Evolutionary conservation across 2,113 vertebrate genomes (phyloP), one percentile per base, ranked within the genome.

Genomic region (Labeo catla): DNA sequence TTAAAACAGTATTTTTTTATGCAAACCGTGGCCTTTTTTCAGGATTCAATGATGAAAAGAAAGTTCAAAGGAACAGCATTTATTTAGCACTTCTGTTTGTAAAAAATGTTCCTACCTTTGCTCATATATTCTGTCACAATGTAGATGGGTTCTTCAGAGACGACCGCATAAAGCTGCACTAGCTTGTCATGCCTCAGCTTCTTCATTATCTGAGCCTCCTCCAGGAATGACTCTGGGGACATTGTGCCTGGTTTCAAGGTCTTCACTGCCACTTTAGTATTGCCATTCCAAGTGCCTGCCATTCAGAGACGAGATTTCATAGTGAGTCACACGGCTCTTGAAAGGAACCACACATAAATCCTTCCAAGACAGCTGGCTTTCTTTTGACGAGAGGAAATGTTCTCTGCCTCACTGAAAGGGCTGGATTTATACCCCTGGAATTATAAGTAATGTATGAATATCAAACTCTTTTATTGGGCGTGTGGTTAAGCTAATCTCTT

Each of bases 141-240:
- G 86, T 99, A 99, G 92, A 99, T 99, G 66, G 98, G 98, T 47
- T 99, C 98, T 86, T 99, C 98, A 0, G 98, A 99, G 78, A 99
- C 98, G 84, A 99, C 98, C 0, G 98, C 98, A 2, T 99, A 99
- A 1, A 99, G 96, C 90, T 99, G 98, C 83, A 99, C 98, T 93
- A 99, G 82, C 91, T 99, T 99, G 92, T 99, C 98, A 0, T 99
- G 98, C 63, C 98, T 96, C 84, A 99, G 92, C 90, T 99, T 99
- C 94, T 99, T 99, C 98, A 99, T 99, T 92, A 99, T 99, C 94
- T 99, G 98, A 9, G 98, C 98, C 89, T 99, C 98, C 92, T 99
- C 98, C 72, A 99, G 95, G 94, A 99, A 99, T 0, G 98, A 99
- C 87, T 99, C 98, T 0, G 98, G 98, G 57, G 98, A 99, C 98